Conservation (phyloP, 2,888 invertebrate genomes). For the Chironomus riparius region DNA sequence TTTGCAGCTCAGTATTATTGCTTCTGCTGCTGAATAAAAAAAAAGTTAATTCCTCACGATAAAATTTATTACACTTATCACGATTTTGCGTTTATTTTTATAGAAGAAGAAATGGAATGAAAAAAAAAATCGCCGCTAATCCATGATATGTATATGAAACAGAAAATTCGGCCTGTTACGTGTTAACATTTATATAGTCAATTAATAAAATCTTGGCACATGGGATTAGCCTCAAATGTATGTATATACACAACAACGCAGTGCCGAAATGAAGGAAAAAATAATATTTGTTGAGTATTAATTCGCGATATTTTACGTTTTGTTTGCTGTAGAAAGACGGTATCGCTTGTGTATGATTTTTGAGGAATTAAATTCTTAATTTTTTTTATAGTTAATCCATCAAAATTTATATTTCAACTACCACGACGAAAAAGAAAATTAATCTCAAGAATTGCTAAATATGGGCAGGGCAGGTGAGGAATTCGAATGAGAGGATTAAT, state of each 20-base stretch:
- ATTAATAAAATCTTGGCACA: slow-evolving; percentile 28
- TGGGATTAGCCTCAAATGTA: slow-evolving; percentile 26
- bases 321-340: background rate
- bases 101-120: background rate
- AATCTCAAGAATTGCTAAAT: too few species aligned
- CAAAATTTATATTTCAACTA: background rate
- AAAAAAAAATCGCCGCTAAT: slow-evolving; percentile 23
- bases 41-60: slow-evolving; percentile 11
- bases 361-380: background rate
- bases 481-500: too few species aligned
- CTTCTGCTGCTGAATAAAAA: background rate
- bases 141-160: slow-evolving; percentile 25
- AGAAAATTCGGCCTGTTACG: slow-evolving; percentile 5
- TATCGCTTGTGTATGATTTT: background rate
- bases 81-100: slow-evolving; percentile 9
- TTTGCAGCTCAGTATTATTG: too few species aligned
- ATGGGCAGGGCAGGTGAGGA: too few species aligned
- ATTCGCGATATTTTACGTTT: slow-evolving; percentile 14
- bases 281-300: slow-evolving; percentile 20
- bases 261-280: slow-evolving; percentile 11
- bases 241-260: background rate
- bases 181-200: slow-evolving; percentile 28
- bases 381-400: slow-evolving; percentile 26
- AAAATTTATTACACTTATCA: slow-evolving; percentile 27
- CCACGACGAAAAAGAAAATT: too few species aligned